Conservation (phyloP, 2,797 vertebrate species). For the Phrynocephalus vlangalii region DNA sequence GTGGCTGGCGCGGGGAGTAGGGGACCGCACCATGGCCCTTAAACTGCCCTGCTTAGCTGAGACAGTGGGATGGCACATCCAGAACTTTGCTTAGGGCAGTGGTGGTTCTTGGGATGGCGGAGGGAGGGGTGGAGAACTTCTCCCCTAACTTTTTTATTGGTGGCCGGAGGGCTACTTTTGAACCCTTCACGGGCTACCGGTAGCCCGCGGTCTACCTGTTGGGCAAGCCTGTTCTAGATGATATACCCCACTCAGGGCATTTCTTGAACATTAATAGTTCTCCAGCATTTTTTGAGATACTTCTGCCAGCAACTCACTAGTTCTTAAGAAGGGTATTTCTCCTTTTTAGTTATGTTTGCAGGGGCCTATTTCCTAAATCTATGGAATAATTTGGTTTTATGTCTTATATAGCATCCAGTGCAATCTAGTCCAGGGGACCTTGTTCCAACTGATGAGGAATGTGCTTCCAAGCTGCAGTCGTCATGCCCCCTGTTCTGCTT, state of each 20-base stretch:
- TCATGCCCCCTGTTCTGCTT: not conserved
- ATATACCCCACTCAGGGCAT: not conserved
- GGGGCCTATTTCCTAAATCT: not conserved
- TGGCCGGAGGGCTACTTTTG: no score
- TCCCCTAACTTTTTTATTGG: no score
- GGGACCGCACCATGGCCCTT: no score
- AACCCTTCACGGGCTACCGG: no score
- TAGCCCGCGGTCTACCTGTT: no score
- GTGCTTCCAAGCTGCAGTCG: not conserved
- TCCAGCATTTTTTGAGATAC: not conserved
- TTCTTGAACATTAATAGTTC: conserved; percentile 20
- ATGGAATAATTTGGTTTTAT: conserved; percentile 22
- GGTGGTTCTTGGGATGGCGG: no score
- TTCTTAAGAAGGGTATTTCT: conserved; percentile 25
- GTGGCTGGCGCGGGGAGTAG: no score
- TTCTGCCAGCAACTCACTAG: not conserved
- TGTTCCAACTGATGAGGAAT: not conserved
- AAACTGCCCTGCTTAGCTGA: no score
- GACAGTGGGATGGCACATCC: no score
- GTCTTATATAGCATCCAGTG: not conserved
- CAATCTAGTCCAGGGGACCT: not conserved
- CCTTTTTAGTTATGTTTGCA: conserved; percentile 18
- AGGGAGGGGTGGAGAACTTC: no score
- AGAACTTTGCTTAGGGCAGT: no score
- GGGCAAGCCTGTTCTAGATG: not conserved